phyloP scores from a whole-genome alignment of 2,797 vertebrate species.

The Pelochelys cantorii region DNA sequence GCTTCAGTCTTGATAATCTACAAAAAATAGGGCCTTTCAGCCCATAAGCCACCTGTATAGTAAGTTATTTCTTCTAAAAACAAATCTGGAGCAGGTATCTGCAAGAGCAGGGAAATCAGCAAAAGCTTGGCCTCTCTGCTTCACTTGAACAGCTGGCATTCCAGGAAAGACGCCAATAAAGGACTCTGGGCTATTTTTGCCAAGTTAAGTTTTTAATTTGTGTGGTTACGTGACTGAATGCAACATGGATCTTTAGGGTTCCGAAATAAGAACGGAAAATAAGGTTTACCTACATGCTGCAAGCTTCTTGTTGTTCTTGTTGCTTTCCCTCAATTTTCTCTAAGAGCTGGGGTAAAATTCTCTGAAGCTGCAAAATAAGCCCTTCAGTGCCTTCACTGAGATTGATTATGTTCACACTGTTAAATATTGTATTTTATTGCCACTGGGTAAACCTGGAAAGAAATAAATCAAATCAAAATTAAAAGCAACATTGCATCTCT shows the following conservation, averaged over 20 bases:
- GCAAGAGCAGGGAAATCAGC: constrained; percentile 45
- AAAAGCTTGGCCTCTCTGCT: constrained; percentile 45
- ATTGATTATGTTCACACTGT: background rate
- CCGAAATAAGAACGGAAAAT: constrained; percentile 39
- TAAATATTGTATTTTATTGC: background rate
- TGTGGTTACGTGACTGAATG: constrained; percentile 35
- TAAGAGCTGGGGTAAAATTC: background rate
- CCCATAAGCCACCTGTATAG: constrained; percentile 54
- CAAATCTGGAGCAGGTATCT: constrained; percentile 61
- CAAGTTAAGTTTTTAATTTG: constrained; percentile 54
- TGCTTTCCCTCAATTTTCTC: fast-evolving
- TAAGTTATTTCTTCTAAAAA: constrained; percentile 53
- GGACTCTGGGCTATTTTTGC: constrained; percentile 52
- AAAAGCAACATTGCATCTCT: background rate
- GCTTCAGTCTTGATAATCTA: constrained; percentile 11
- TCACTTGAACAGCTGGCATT: constrained; percentile 67
- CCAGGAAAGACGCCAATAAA: constrained; percentile 67
- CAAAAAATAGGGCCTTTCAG: constrained; percentile 30
- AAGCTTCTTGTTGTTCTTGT: background rate
- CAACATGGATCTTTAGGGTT: constrained; percentile 2
- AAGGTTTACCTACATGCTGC: constrained; percentile 1
- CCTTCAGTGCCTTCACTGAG: background rate
- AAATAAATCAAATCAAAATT: background rate
- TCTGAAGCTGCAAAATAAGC: background rate
- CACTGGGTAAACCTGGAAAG: background rate